Evolutionary conservation across 2,888 invertebrate genomes (phyloP).

Genomic region (Camptogramma bilineatum): DNA sequence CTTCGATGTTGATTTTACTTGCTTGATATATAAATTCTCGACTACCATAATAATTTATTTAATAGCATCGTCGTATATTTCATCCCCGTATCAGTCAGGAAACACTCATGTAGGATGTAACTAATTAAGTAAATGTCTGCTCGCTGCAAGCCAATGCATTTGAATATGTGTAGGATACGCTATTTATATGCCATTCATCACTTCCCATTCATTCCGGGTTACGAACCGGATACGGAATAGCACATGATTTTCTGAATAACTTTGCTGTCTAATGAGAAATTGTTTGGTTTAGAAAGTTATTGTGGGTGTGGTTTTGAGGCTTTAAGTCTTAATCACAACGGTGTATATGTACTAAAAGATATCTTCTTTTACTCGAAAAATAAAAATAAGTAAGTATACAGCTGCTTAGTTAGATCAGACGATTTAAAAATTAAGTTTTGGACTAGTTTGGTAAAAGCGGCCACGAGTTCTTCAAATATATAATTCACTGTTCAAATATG

Average conservation of each 20-base stretch:
- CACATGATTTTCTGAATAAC: slow-evolving; percentile 18
- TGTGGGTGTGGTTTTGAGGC: slow-evolving; percentile 3
- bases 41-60: neutral
- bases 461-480: slow-evolving; percentile 50
- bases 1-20: no score
- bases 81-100: neutral
- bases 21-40: no score
- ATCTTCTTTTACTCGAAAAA: neutral
- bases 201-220: slow-evolving; percentile 19
- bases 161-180: slow-evolving; percentile 13
- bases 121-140: slow-evolving; percentile 17
- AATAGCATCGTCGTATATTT: neutral
- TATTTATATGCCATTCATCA: slow-evolving; percentile 18
- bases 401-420: neutral
- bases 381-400: neutral
- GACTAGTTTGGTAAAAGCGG: neutral
- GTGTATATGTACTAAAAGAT: neutral
- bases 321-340: slow-evolving; percentile 7
- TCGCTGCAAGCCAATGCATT: slow-evolving; percentile 16
- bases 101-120: neutral
- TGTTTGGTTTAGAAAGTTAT: slow-evolving; percentile 11
- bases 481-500: slow-evolving; percentile 56
- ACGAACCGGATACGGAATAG: slow-evolving; percentile 16
- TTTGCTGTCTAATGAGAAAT: slow-evolving; percentile 15
- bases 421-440: neutral